These are phyloP conservation scores for Phenganax stokvisi DNA, from an alignment of 92 coral and sea anemone species.

Conservation along the genomic window DNA sequence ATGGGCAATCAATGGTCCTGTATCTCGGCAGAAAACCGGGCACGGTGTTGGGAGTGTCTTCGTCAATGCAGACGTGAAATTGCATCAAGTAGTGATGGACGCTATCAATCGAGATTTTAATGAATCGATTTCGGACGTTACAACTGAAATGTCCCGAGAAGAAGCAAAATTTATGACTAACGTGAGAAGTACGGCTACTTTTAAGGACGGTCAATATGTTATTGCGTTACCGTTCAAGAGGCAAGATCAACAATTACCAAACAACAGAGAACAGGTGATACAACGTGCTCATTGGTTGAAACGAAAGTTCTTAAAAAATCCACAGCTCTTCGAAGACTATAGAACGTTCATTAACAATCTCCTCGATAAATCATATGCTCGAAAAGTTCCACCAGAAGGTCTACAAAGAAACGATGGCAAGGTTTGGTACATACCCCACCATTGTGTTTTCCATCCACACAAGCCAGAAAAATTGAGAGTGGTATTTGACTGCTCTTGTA, in stretches of 20 bases:
- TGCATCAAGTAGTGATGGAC: conserved; percentile 38
- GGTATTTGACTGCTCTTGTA: neutral
- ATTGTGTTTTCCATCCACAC: neutral
- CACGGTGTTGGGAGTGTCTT: conserved; percentile 27
- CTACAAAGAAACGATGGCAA: conserved; percentile 11
- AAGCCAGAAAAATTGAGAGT: neutral
- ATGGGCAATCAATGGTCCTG: conserved; percentile 49
- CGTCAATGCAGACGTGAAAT: conserved; percentile 39
- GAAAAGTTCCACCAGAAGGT: conserved; percentile 21
- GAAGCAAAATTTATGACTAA: conserved; percentile 43
- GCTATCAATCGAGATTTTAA: conserved; percentile 42
- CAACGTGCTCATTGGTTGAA: conserved; percentile 15
- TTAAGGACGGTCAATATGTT: conserved; percentile 45
- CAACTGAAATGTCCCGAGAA: conserved; percentile 41
- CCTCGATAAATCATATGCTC: conserved; percentile 10
- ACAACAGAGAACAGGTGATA: conserved; percentile 24
- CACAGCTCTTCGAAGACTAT: neutral
- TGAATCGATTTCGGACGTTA: conserved; percentile 36
- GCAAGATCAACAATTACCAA: conserved; percentile 23
- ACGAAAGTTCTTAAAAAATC: neutral
- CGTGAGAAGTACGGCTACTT: conserved; percentile 27
- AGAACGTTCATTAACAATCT: neutral
- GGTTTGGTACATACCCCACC: conserved; percentile 18
- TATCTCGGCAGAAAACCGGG: neutral
- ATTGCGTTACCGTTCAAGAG: conserved; percentile 43